Evolutionary conservation across 1,140 invertebrate species (phyloP), one percentile per base, ranked within the genome.

Genomic region (Trichomalopsis sarcophagae): DNA sequence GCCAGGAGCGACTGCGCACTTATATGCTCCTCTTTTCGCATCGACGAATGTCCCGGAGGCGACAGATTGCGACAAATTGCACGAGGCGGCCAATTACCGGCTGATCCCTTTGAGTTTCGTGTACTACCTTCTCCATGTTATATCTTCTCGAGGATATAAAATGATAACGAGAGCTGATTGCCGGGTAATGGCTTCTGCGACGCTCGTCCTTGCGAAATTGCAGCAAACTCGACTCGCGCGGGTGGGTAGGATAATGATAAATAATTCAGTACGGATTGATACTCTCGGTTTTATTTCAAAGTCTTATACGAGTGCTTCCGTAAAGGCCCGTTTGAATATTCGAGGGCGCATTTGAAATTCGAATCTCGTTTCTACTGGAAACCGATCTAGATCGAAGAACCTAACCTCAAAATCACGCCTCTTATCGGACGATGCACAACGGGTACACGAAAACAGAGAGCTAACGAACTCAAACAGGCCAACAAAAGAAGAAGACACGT

Each of bases 391-490:
- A 62, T 62, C 55, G 55, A 21, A 17, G 55, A 27, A 62, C 17
- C 55, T 62, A 62, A 62, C 55, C 55, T 62, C 55, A 62, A 62
- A 62, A 62, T 62, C 55, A 62, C 55, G 21, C 55, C 17, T 62
- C 55, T 21, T 21, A 55, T 62, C 55, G 17, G 21, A 62, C 17
- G 11, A 80, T 44, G 40, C n/a, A 2, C n/a, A 62, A 62, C 55
- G n/a, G 55, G 17, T 5, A 1, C 14, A 62, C 55, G 4, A 44
- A n/a, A 62, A 62, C 55, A 62, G 17, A 62, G 17, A 62, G n/a
- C 62, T 44, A 71, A 50, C 68, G 68, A 81, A 47, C 30, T 81
- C 44, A 81, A 81, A 81, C 17, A n/a, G 68, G 30, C 13, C 68
- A 47, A 17, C n/a, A 30, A 71, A n/a, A 44, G 27, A 30, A 50